These are phyloP conservation scores for Galerucella nymphaeae DNA, from an alignment of 2,888 invertebrate species.

Conservation along the genomic window DNA sequence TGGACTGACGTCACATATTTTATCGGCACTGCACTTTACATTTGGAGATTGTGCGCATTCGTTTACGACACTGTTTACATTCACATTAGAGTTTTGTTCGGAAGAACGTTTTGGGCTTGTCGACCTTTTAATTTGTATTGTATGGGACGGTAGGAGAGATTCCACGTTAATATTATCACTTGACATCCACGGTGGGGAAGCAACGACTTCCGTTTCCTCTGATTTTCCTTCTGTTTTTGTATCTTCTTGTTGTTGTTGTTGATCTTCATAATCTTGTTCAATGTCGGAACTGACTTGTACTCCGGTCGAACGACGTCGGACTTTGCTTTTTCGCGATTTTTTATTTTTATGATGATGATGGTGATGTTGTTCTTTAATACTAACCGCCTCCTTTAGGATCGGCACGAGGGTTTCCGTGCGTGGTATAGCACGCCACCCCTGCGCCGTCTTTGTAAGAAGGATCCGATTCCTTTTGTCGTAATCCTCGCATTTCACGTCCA, in stretches of 20 bases:
- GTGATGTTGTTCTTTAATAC: constrained; percentile 59
- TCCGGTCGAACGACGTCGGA: constrained; percentile 60
- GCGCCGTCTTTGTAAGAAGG: constrained; percentile 81
- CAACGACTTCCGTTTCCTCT: constrained; percentile 21
- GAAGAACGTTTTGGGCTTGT: constrained; percentile 47
- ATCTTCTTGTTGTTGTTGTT: constrained; percentile 38
- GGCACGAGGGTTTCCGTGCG: constrained; percentile 75
- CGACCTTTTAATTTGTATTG: constrained; percentile 67
- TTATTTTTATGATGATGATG: constrained; percentile 55
- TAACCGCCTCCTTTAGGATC: constrained; percentile 64
- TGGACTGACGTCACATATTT: constrained; percentile 65
- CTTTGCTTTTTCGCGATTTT: constrained; percentile 55
- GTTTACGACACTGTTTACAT: constrained; percentile 61
- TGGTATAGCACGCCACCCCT: constrained; percentile 86
- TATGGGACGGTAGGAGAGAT: constrained; percentile 73
- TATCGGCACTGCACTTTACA: constrained; percentile 63
- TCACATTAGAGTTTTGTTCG: constrained; percentile 47
- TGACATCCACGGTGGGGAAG: constrained; percentile 63
- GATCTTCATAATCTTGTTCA: constrained; percentile 50
- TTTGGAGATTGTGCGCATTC: constrained; percentile 56
- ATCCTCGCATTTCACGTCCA: constrained; percentile 88
- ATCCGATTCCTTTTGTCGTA: constrained; percentile 88
- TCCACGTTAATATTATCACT: constrained; percentile 66
- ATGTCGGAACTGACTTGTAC: constrained; percentile 61
- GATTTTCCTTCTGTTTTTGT: constrained; percentile 27